These are phyloP conservation scores for Eupsittula cactorum DNA, from an alignment of 2,113 vertebrate genomes.

Conservation along the genomic window DNA sequence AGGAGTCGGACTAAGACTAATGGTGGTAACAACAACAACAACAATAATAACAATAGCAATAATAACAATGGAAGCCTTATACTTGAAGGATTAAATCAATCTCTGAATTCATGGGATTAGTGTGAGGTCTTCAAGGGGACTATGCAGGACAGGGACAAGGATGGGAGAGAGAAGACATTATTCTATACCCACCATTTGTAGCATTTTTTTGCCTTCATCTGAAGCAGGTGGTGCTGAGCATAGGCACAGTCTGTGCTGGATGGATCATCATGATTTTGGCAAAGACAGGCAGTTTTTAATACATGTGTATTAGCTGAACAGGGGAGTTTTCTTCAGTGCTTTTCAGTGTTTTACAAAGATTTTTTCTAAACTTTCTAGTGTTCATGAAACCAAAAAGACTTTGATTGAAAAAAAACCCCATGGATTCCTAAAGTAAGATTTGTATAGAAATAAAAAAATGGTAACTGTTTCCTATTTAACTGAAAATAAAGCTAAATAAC, in stretches of 20 bases:
- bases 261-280: neutral
- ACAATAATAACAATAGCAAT: neutral
- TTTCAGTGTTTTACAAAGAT: neutral
- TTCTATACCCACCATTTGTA: neutral
- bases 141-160: neutral
- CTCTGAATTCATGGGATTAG: slow-evolving; percentile 6
- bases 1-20: neutral
- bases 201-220: neutral
- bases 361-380: neutral
- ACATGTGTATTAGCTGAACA: neutral
- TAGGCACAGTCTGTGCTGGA: neutral
- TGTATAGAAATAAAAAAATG: neutral
- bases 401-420: neutral
- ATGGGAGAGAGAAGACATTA: neutral
- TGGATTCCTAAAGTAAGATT: neutral
- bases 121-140: neutral
- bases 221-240: neutral
- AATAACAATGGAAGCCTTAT: neutral
- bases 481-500: neutral
- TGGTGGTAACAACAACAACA: neutral
- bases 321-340: neutral
- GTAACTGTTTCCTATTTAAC: neutral
- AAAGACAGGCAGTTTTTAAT: neutral
- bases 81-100: neutral
- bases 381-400: slow-evolving; percentile 9